These are phyloP conservation scores for Turritopsis dohrnii DNA, from an alignment of 30 jellyfish, hydroid and myxozoan genomes.

Conservation along the genomic window DNA sequence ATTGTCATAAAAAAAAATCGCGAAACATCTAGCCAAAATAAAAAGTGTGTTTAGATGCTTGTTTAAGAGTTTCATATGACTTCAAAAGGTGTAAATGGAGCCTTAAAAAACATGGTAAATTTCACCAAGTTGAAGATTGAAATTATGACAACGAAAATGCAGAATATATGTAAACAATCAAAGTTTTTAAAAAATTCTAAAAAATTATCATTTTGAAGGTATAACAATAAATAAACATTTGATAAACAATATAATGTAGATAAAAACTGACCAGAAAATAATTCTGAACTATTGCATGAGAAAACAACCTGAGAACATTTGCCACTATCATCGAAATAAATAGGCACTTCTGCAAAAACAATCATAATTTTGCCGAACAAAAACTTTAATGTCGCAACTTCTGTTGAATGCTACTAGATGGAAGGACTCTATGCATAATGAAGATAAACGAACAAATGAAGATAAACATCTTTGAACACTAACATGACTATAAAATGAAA, in stretches of 20 bases:
- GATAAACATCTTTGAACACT: neutral
- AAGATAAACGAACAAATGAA: neutral
- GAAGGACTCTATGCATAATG: neutral
- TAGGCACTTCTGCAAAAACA: neutral
- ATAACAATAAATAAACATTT: constrained; percentile 15
- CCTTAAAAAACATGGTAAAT: neutral
- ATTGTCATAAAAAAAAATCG: neutral
- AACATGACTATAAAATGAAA: neutral
- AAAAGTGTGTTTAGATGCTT: neutral
- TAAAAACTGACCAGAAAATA: neutral
- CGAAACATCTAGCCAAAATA: neutral
- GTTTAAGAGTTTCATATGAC: neutral
- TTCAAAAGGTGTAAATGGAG: neutral
- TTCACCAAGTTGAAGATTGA: constrained; percentile 17
- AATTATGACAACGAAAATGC: constrained; percentile 11
- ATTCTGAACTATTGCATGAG: neutral
- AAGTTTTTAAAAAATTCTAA: constrained; percentile 16
- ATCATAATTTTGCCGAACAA: neutral
- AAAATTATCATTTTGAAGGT: constrained; percentile 14
- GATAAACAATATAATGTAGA: constrained; percentile 10
- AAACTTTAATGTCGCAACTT: neutral
- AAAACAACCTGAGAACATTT: neutral
- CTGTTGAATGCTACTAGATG: neutral
- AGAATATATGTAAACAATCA: constrained; percentile 17
- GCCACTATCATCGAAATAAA: neutral